Evolutionary conservation across 92 coral and sea anemone genomes (phyloP), one percentile per base, ranked within the genome.

Genomic region (Anthopleura xanthogrammica): DNA sequence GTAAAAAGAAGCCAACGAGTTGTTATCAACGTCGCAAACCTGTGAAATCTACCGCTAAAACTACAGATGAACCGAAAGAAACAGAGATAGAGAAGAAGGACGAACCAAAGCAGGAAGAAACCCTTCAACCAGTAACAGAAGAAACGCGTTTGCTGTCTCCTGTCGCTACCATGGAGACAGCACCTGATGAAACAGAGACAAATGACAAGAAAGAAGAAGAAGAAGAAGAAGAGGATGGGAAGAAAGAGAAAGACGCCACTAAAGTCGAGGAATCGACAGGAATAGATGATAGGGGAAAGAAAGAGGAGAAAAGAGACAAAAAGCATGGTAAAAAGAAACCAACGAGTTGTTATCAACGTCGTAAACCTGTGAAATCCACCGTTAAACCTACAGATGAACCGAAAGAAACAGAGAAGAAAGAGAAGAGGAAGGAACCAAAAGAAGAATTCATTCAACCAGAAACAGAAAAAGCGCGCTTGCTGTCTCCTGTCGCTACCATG

Each of bases 201-300:
- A 85, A 88, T 36, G 79, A 52, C 20, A 84, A 83, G 29, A 42
- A 41, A 10, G 75, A 77, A 19, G 88, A 91, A 16, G 75, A 77
- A 19, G 88, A 91, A 16, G 92, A 86, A 76, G 87, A 79, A 22
- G 85, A 79, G 71, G 91, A 76, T 48, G 74, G 77, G 82, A 64
- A 77, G 48, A 82, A 85, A 52, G 85, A 85, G 72, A 85, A 86
- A 40, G 89, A 81, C 43, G 83, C 86, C 66, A 83, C 84, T 60
- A 80, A 83, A 87, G 85, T 80, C 16, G 86, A 88, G 54, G 91
- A 84, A 62, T 20, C 75, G 29, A 65, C 75, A 43, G 41, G 75
- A 46, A 91, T 77, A 82, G 77, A 55, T 39, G 87, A n/a, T n/a
- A 87, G 36, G 55, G 68, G 43, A 14, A 72, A 56, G 65, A 80